A percentile compares a stretch with the other conserved stretches of the same genome.
These are phyloP conservation scores for Phenacoccus solenopsis DNA, from an alignment of 1,140 invertebrate genomes.

Conservation along the genomic window DNA sequence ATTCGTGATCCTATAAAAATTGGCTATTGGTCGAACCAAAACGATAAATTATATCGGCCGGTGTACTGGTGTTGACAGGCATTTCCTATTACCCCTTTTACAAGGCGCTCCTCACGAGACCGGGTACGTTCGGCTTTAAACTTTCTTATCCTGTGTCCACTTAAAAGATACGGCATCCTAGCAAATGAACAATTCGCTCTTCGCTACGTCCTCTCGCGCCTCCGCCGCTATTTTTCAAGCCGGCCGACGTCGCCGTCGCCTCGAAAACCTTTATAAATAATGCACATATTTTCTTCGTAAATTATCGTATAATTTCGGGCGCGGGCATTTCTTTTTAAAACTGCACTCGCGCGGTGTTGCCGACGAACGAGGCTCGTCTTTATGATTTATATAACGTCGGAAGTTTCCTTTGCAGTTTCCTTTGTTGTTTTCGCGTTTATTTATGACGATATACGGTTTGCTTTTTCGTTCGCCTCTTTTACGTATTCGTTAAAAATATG, in stretches of 20 bases:
- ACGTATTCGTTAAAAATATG: constrained; percentile 2
- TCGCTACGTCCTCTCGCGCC: neutral
- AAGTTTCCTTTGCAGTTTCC: constrained; percentile 1
- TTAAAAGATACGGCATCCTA: too few species aligned
- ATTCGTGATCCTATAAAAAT: too few species aligned
- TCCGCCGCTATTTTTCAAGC: neutral
- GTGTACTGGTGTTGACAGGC: neutral
- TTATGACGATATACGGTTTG: constrained; percentile 1
- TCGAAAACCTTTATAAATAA: neutral
- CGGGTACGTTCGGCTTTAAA: too few species aligned
- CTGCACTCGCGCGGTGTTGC: neutral
- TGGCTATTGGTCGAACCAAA: too few species aligned
- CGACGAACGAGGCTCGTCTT: neutral
- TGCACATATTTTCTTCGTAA: neutral
- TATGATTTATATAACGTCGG: constrained; percentile 2
- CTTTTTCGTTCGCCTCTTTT: neutral
- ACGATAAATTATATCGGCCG: neutral
- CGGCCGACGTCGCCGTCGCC: neutral
- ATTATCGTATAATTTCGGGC: neutral
- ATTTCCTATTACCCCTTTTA: neutral
- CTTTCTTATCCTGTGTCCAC: too few species aligned
- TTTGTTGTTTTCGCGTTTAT: constrained; percentile 2
- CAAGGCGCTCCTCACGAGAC: too few species aligned
- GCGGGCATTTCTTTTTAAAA: neutral
- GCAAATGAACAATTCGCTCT: neutral